Conservation (phyloP, 2,113 vertebrate genomes). For the Nibea coibor region DNA sequence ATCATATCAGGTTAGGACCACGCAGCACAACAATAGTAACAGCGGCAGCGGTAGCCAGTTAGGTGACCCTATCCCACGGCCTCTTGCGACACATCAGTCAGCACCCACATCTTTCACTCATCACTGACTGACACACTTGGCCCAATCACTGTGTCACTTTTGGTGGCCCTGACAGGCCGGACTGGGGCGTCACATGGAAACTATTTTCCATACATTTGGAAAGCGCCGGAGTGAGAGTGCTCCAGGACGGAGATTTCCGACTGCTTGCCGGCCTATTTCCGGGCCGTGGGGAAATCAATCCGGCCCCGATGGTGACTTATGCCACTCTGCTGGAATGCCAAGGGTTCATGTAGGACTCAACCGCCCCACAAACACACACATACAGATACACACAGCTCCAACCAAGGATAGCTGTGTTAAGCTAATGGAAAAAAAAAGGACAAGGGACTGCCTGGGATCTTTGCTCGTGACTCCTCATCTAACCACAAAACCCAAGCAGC, state of each 20-base stretch:
- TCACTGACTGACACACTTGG: conserved; percentile 69
- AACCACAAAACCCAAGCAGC: conserved; percentile 54
- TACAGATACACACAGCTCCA: conserved; percentile 21
- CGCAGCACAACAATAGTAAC: conserved; percentile 62
- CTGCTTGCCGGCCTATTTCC: conserved; percentile 65
- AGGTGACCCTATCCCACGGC: conserved; percentile 28
- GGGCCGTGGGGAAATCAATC: conserved; percentile 60
- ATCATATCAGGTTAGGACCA: conserved; percentile 22
- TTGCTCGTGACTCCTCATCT: conserved; percentile 56
- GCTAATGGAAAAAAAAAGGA: conserved; percentile 67
- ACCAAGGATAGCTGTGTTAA: conserved; percentile 69
- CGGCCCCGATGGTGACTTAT: conserved; percentile 40
- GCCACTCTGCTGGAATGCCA: conserved; percentile 60
- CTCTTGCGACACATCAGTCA: conserved; percentile 55
- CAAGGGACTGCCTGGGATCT: conserved; percentile 41
- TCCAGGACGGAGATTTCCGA: conserved; percentile 65
- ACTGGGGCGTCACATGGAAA: conserved; percentile 50
- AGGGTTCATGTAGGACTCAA: conserved; percentile 58
- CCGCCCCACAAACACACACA: conserved; percentile 38
- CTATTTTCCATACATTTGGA: conserved; percentile 74
- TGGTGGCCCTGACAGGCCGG: conserved; percentile 21
- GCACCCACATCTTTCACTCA: conserved; percentile 60
- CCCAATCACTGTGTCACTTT: conserved; percentile 38
- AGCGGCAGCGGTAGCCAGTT: conserved; percentile 25
- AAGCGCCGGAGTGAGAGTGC: conserved; percentile 32